Evolutionary conservation across 2,797 vertebrate genomes (phyloP), one percentile per base, ranked within the genome.

Genomic region (Diplodus puntazzo): DNA sequence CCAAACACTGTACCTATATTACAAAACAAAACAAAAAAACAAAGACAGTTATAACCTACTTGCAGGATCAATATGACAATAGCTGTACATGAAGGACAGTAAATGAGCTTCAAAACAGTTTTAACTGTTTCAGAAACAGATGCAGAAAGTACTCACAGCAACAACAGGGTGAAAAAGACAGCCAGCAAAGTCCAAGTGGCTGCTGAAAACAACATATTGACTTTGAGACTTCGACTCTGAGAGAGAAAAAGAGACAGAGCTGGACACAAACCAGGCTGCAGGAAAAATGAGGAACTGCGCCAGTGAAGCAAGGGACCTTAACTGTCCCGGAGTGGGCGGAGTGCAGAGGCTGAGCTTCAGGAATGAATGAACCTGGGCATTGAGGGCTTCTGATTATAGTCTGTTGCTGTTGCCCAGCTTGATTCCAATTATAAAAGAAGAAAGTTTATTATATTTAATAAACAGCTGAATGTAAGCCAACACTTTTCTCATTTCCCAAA

Each of bases 101-200:
- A 13, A 25, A n/a, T 11, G 18, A 14, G 18, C 17, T 14, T 30
- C 5, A 43, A 17, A 39, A 39, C 64, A 23, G 21, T 27, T 4
- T 5, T 6, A 20, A 57, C n/a, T 30, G 3, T n/a, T 9, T 10
- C 12, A 52, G 10, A 45, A 39, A 66, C 0, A 34, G 10, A 2
- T 11, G 1, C 0, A 61, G 11, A 20, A 14, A 9, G 0, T 59
- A 94, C 93, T 93, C 75, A 94, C 95, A 94, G 27, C 0, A 92
- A 18, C 0, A 94, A 8, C 17, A 95, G 84, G 0, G 86, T 60
- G 27, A 91, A 7, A 39, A 69, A 20, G n/a, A 95, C 61, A 64
- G 72, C 78, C 55, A 95, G 30, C 2, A 95, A 81, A 74, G 91
- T 93, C 95, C 94, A 95, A 1, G 93, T 94, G 14, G 92, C 86